Conservation (phyloP, 2,113 vertebrate species). For the Oncorhynchus nerka region DNA sequence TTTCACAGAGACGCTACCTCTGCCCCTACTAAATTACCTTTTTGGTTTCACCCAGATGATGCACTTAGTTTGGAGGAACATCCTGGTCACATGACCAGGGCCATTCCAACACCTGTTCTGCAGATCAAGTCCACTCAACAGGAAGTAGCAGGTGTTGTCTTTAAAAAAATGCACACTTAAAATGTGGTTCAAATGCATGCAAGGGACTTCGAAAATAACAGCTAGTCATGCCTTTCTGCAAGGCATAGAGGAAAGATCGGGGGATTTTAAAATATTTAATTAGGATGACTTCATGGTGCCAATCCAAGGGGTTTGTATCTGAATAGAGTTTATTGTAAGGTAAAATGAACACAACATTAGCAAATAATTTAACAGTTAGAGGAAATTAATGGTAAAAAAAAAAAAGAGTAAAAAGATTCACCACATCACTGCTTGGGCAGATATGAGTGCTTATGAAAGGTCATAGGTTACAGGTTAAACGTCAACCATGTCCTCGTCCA, state of each 20-base stretch:
- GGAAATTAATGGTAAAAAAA: slow-evolving; percentile 59
- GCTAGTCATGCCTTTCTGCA: slow-evolving; percentile 24
- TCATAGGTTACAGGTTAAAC: slow-evolving; percentile 75
- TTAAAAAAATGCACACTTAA: slow-evolving; percentile 71
- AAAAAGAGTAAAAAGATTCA: slow-evolving; percentile 63
- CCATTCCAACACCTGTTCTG: slow-evolving; percentile 73
- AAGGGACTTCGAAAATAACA: slow-evolving; percentile 20
- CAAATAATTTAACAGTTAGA: slow-evolving; percentile 78
- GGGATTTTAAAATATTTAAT: slow-evolving; percentile 45
- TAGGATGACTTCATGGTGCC: slow-evolving; percentile 38
- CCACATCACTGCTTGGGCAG: slow-evolving; percentile 39
- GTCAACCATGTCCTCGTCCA: slow-evolving; percentile 96
- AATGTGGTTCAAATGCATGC: slow-evolving; percentile 50
- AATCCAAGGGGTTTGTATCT: slow-evolving; percentile 44
- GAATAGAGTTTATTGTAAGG: slow-evolving; percentile 64
- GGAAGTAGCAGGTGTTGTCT: slow-evolving; percentile 73
- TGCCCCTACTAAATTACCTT: slow-evolving; percentile 64
- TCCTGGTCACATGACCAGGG: slow-evolving; percentile 67
- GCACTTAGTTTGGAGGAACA: slow-evolving; percentile 73
- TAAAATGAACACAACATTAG: slow-evolving; percentile 54
- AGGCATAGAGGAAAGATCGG: slow-evolving; percentile 7
- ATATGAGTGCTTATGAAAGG: slow-evolving; percentile 46
- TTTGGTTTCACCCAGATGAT: slow-evolving; percentile 72
- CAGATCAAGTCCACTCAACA: slow-evolving; percentile 72
- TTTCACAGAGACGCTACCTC: slow-evolving; percentile 46